Conservation (phyloP, 1,140 invertebrate species). For the Megalopta genalis region DNA sequence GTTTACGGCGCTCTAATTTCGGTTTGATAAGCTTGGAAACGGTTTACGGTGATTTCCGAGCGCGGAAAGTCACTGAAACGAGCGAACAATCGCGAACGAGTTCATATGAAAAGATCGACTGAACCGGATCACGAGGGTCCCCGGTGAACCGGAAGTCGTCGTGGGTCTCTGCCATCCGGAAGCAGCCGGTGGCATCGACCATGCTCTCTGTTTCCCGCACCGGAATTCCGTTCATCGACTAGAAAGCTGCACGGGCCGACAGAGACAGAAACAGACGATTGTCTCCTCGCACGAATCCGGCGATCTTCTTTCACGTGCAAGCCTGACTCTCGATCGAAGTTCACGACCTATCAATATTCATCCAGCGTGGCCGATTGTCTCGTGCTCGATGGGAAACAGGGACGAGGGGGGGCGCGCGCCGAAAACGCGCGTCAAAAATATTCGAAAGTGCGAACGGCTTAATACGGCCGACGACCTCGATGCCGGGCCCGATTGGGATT, state of each 20-base stretch:
- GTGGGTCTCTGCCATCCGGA: slow-evolving; percentile 57
- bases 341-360: not conserved
- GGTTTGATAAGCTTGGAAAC: not conserved
- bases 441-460: slow-evolving; percentile 55
- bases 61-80: not conserved
- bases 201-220: slow-evolving; percentile 17
- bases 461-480: slow-evolving; percentile 50
- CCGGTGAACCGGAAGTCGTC: slow-evolving; percentile 60
- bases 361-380: not conserved
- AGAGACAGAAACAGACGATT: not conserved
- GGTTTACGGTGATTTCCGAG: not conserved
- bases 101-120: not conserved
- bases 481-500: slow-evolving; percentile 48
- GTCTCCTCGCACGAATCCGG: not conserved
- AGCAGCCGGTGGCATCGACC: slow-evolving; percentile 25
- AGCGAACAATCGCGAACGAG: not conserved
- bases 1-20: no score
- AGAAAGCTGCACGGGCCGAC: slow-evolving; percentile 43
- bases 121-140: slow-evolving; percentile 30
- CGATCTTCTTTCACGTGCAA: not conserved
- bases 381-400: not conserved
- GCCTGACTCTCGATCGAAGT: not conserved
- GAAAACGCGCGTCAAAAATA: slow-evolving; percentile 8
- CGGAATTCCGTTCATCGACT: slow-evolving; percentile 31
- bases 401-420: no score